A percentile compares a stretch with the other conserved stretches of the same genome.
phyloP scores from a whole-genome alignment of 92 coral and sea anemone species.

The Phenganax marumi region DNA sequence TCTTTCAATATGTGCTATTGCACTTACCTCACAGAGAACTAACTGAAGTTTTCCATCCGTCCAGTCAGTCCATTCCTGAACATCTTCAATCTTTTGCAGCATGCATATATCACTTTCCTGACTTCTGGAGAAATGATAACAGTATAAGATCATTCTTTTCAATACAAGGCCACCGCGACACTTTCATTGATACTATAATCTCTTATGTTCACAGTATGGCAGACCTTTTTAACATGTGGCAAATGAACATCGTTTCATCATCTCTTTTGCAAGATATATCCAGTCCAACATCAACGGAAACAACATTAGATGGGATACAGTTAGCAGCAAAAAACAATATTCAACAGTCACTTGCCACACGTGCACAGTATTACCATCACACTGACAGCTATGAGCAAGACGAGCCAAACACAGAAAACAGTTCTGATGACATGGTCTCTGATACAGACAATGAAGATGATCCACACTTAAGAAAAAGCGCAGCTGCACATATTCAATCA shows the following conservation, averaged over 20 bases:
- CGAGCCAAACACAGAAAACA: too few relatives aligned
- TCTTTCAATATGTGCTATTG: not conserved
- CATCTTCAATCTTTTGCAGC: not conserved
- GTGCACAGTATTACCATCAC: too few relatives aligned
- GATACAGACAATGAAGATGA: too few relatives aligned
- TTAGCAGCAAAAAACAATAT: not conserved
- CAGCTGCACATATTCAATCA: not conserved
- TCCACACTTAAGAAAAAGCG: too few relatives aligned
- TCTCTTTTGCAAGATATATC: not conserved
- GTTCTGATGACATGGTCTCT: too few relatives aligned
- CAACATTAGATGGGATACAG: not conserved
- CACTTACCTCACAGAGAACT: not conserved
- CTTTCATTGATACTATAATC: not conserved
- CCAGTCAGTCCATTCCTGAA: not conserved
- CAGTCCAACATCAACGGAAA: not conserved
- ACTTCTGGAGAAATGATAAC: not conserved
- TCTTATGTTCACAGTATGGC: not conserved
- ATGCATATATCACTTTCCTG: not conserved
- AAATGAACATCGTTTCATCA: not conserved
- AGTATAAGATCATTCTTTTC: not conserved
- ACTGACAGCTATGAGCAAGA: not conserved
- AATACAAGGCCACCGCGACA: not conserved
- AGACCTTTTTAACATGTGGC: not conserved
- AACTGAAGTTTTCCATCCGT: not conserved
- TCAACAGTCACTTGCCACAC: not conserved